These are phyloP conservation scores for Planococcus citri DNA, from an alignment of 1,140 invertebrate species.

Conservation along the genomic window DNA sequence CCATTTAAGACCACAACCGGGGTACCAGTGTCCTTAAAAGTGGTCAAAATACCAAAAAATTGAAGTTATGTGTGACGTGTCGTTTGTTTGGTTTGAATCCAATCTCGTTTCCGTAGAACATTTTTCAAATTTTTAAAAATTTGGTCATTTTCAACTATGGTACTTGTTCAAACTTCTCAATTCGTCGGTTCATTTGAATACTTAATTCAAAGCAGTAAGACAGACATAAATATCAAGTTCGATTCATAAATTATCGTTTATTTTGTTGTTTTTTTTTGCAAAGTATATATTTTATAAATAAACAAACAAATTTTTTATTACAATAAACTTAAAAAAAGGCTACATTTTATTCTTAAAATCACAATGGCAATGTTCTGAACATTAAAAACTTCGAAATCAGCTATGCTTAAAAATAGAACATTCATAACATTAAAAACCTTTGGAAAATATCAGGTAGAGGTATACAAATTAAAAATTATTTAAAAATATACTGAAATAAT, in stretches of 20 bases:
- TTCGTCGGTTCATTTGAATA: too few relatives aligned
- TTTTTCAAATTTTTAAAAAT: too few relatives aligned
- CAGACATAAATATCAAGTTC: background rate
- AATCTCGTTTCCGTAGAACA: too few relatives aligned
- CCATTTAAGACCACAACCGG: too few relatives aligned
- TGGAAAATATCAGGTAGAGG: constrained; percentile 18
- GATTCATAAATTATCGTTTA: constrained; percentile 15
- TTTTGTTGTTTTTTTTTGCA: constrained; percentile 10
- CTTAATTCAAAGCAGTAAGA: background rate
- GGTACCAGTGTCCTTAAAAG: too few relatives aligned
- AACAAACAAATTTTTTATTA: constrained; percentile 19
- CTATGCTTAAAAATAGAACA: constrained; percentile 18
- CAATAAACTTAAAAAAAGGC: constrained; percentile 19
- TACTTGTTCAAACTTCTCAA: too few relatives aligned
- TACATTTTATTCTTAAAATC: constrained; percentile 15
- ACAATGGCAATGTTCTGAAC: constrained; percentile 20
- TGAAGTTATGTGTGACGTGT: too few relatives aligned
- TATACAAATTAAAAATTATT: constrained; percentile 18
- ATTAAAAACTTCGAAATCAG: constrained; percentile 18
- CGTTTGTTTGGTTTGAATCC: too few relatives aligned
- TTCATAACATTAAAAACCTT: constrained; percentile 14
- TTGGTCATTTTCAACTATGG: too few relatives aligned
- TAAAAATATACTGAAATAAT: constrained; percentile 15
- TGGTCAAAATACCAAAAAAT: too few relatives aligned
- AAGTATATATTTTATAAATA: constrained; percentile 16